phyloP scores from a whole-genome alignment of 2,888 invertebrate species.

The Drosophila borealis region DNA sequence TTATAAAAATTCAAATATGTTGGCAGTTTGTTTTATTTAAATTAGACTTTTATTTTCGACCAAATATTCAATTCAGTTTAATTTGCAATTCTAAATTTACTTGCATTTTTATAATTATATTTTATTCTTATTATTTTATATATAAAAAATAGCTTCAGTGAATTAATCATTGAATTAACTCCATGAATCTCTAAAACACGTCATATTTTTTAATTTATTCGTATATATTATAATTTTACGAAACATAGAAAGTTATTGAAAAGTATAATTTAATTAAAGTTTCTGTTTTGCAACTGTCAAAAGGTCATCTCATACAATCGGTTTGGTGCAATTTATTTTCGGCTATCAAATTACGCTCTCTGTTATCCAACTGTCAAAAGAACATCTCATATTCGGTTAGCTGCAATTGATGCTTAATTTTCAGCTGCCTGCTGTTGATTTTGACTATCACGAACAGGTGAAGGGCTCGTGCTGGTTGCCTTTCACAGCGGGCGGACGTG shows the following conservation, averaged over 20 bases:
- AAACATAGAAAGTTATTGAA: too few relatives aligned
- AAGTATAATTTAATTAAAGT: background rate
- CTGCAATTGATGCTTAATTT: background rate
- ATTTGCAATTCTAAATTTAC: too few relatives aligned
- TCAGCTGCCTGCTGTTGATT: conserved; percentile 30
- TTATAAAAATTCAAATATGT: too few relatives aligned
- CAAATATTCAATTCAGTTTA: too few relatives aligned
- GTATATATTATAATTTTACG: background rate
- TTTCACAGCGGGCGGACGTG: conserved; percentile 31
- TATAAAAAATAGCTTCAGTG: too few relatives aligned
- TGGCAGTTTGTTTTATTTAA: too few relatives aligned
- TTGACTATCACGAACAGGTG: conserved; percentile 51
- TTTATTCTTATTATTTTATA: too few relatives aligned
- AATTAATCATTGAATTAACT: too few relatives aligned
- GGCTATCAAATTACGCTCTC: background rate
- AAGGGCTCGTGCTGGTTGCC: conserved; percentile 19
- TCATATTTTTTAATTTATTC: background rate
- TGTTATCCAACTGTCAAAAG: conserved; percentile 13
- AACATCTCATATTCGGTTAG: conserved; percentile 11
- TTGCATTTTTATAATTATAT: too few relatives aligned
- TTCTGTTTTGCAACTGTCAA: background rate
- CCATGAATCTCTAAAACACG: too few relatives aligned
- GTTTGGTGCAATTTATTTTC: background rate
- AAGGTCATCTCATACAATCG: background rate
- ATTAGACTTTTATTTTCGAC: too few relatives aligned